Evolutionary conservation across 2,797 vertebrate species (phyloP).

Genomic region (Meda fulgida): DNA sequence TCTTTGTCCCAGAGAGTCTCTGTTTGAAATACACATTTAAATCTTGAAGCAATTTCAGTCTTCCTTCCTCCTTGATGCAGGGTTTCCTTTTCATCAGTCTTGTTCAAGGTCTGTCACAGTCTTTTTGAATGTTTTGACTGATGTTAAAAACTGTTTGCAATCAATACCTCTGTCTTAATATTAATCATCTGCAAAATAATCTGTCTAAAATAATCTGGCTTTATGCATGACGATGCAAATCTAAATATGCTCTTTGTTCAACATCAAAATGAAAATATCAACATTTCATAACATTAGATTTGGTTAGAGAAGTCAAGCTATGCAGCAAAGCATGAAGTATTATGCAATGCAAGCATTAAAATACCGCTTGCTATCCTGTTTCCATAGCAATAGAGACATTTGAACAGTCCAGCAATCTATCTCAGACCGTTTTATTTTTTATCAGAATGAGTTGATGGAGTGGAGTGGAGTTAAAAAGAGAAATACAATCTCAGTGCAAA

Average conservation of each 20-base stretch:
- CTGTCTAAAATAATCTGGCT: neutral
- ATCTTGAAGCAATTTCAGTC: slow-evolving; percentile 59
- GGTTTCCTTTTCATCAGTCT: slow-evolving; percentile 64
- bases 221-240: neutral
- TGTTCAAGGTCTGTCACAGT: slow-evolving; percentile 18
- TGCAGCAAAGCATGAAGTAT: neutral
- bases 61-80: slow-evolving; percentile 66
- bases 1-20: slow-evolving; percentile 54
- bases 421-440: neutral
- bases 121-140: neutral
- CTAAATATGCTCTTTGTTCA: neutral
- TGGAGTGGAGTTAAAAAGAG: slow-evolving; percentile 5
- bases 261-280: neutral
- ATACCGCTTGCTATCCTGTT: slow-evolving; percentile 17
- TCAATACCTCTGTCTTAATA: neutral
- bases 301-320: neutral
- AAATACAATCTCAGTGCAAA: neutral
- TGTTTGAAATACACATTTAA: slow-evolving; percentile 56
- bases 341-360: slow-evolving; percentile 33
- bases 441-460: slow-evolving; percentile 20
- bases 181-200: neutral
- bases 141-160: neutral
- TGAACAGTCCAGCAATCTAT: slow-evolving; percentile 9
- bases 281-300: neutral
- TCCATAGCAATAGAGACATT: slow-evolving; percentile 39